Conservation (phyloP, 2,888 invertebrate genomes). For the Rambutsinella grinnellia region DNA sequence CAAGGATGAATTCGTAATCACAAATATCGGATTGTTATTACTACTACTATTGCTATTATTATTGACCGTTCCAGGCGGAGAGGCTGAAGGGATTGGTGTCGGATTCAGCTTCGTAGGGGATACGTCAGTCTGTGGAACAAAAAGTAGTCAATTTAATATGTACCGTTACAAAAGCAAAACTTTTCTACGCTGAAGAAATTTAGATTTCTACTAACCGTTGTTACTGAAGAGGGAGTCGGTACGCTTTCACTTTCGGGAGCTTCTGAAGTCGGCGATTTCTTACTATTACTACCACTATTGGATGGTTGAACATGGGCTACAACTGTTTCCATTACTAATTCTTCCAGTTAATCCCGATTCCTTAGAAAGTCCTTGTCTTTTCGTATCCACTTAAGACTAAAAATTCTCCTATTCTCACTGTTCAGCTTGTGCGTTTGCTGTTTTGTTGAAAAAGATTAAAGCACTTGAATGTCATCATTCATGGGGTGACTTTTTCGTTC, state of each 20-base stretch:
- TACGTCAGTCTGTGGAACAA: constrained; percentile 26
- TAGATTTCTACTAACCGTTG: neutral
- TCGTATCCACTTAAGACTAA: neutral
- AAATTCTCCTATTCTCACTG: neutral
- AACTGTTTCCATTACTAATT: constrained; percentile 5
- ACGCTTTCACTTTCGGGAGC: neutral
- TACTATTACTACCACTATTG: neutral
- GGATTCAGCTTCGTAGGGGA: constrained; percentile 1
- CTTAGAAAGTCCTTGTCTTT: neutral
- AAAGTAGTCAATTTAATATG: too few relatives aligned
- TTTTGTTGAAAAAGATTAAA: too few relatives aligned
- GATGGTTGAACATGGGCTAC: neutral
- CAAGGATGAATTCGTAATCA: constrained; percentile 29
- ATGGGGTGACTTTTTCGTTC: neutral
- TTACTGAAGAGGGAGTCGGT: neutral
- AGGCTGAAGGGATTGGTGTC: neutral
- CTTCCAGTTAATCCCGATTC: too few relatives aligned
- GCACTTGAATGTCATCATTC: neutral
- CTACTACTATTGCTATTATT: constrained; percentile 18
- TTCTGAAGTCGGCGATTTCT: neutral
- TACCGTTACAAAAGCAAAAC: too few relatives aligned
- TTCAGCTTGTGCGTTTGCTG: neutral
- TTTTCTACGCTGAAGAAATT: neutral
- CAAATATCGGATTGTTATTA: constrained; percentile 27
- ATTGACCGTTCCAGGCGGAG: neutral